A percentile compares a stretch with the other conserved stretches of the same genome.
Evolutionary conservation across 2,888 invertebrate genomes (phyloP).

Genomic region (Ctena decussata): DNA sequence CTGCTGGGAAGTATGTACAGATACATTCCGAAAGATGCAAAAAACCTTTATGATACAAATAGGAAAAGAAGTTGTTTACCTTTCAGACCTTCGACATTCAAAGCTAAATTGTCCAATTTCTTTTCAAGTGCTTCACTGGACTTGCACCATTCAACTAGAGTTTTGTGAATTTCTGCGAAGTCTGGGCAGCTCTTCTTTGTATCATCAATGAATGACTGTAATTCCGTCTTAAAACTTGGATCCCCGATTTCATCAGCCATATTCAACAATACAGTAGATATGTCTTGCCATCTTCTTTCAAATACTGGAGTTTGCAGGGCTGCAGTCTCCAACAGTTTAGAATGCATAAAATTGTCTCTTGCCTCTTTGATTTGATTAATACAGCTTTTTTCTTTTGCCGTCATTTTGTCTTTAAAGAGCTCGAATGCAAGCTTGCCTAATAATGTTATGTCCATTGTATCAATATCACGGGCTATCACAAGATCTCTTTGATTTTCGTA

Average conservation of each 20-base stretch:
- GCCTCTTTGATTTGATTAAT: background rate
- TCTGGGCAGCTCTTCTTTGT: background rate
- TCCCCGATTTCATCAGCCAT: background rate
- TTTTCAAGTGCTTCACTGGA: background rate
- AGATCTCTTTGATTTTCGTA: background rate
- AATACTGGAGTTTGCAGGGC: background rate
- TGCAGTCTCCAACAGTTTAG: background rate
- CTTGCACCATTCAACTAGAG: background rate
- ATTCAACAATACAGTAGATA: background rate
- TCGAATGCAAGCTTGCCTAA: background rate
- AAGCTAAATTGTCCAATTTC: background rate
- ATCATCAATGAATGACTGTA: background rate
- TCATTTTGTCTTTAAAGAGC: background rate
- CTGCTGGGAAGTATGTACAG: no score
- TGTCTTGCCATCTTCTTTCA: background rate
- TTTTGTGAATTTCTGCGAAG: background rate
- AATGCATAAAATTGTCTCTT: background rate
- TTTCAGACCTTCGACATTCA: background rate
- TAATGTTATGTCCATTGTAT: background rate
- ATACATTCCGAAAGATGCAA: no score
- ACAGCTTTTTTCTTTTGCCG: background rate
- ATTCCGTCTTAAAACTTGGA: background rate
- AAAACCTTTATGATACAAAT: no score
- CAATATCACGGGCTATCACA: background rate
- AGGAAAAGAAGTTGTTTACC: no score